Base-by-base conservation (phyloP, 2,797 vertebrate genomes). In the Helicolenus hilgendorfi region DNA sequence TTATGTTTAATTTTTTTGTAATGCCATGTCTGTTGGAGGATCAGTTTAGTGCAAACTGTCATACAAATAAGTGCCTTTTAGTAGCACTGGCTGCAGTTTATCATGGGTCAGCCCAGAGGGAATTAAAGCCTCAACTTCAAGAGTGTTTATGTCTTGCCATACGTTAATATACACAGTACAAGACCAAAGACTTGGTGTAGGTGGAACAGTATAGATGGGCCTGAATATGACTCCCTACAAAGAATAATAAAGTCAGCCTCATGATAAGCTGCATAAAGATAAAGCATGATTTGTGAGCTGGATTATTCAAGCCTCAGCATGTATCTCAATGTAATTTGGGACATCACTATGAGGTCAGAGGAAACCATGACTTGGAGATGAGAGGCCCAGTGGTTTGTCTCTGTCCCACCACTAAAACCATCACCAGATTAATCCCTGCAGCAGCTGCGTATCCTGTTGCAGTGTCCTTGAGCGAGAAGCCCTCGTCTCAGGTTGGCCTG, bases 361-460 rank as follows among this genome's bases (percentile, higher is more conserved):
- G 69, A 63, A 72, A 72, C 20, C 10, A 9, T 33, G 55, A 82
- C 14, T 64, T 56, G 59, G 33, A 58, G 58, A 58, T 18, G 71
- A 69, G 20, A 31, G n/a, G 24, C 58, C 36, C 10, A 5, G 55
- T 33, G 29, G 20, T 5, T 27, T 63, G 22, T 45, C 1, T 0
- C 65, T 62, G 1, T 49, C 58, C 53, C 72, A 8, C 41, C 81
- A 36, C 29, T 5, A 27, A 62, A 72, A 58, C 20, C 38, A 18
- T 75, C 35, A 26, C 22, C 55, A 22, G 45, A 77, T 80, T 20
- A 81, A 77, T 82, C 77, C 81, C 1, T 10, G 60, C 71, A 77
- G 70, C 83, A 80, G 84, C 73, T 77, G 64, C 15, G 76, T 49
- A 45, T 88, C 79, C 83, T 68, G 55, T 79, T 86, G 53, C 76